Evolutionary conservation across 2,888 invertebrate species (phyloP).

Genomic region (Dichetophora obliterata): DNA sequence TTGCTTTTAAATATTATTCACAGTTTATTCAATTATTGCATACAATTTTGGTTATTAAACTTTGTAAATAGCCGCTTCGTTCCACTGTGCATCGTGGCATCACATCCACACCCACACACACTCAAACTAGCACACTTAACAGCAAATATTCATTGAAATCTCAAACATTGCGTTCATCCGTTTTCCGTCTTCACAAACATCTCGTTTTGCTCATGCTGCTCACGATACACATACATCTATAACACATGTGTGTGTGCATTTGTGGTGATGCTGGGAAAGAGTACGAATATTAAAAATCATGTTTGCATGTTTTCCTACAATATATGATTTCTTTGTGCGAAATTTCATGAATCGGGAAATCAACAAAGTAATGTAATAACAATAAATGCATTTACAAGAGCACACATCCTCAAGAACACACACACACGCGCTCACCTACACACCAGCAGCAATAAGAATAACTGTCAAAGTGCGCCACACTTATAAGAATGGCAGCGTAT

Average conservation of each 20-base stretch:
- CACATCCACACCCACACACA: not conserved
- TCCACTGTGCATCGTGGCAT: too few relatives aligned
- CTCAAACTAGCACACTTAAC: not conserved
- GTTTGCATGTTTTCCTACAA: slow-evolving; percentile 5
- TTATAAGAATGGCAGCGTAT: too few relatives aligned
- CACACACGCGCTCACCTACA: too few relatives aligned
- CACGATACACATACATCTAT: not conserved
- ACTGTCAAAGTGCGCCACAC: too few relatives aligned
- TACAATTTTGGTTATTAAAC: too few relatives aligned
- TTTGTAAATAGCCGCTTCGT: too few relatives aligned
- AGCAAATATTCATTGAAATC: slow-evolving; percentile 23
- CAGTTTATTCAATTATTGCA: too few relatives aligned
- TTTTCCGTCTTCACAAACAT: not conserved
- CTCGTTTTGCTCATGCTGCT: too few relatives aligned
- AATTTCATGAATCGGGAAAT: not conserved
- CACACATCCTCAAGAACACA: too few relatives aligned
- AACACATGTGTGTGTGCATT: not conserved
- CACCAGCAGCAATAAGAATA: too few relatives aligned
- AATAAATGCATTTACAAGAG: slow-evolving; percentile 10
- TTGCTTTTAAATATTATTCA: too few relatives aligned
- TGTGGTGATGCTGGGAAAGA: not conserved
- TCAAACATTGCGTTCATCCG: slow-evolving; percentile 6
- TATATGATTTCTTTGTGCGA: slow-evolving; percentile 1
- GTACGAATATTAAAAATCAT: slow-evolving; percentile 13
- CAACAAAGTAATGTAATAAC: slow-evolving; percentile 14